These are phyloP conservation scores for Oncorhynchus nerka DNA, from an alignment of 2,113 vertebrate genomes.

Conservation along the genomic window DNA sequence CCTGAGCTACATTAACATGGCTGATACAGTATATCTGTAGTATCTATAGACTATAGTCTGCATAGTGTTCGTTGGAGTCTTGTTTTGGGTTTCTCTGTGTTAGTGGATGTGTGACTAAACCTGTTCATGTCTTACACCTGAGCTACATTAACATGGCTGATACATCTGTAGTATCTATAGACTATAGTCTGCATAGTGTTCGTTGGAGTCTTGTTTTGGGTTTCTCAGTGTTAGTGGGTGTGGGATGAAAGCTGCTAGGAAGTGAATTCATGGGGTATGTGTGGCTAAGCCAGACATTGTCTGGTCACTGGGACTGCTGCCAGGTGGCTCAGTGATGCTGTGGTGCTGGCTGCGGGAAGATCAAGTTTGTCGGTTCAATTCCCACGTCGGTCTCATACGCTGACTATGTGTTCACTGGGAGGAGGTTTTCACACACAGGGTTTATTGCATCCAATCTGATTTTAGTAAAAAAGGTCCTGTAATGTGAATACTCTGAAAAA, in stretches of 20 bases:
- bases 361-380: slow-evolving; percentile 8
- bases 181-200: neutral
- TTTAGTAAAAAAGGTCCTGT: neutral
- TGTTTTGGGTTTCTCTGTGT: neutral
- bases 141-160: too few relatives aligned
- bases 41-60: too few relatives aligned
- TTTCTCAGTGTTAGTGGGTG: neutral
- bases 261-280: neutral
- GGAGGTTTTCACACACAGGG: neutral
- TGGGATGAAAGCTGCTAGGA: neutral
- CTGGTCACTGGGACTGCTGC: neutral
- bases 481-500: neutral
- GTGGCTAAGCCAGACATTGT: neutral
- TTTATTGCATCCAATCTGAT: too few relatives aligned
- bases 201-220: neutral
- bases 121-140: too few relatives aligned
- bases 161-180: too few relatives aligned
- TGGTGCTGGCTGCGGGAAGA: neutral
- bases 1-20: too few relatives aligned
- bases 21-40: too few relatives aligned
- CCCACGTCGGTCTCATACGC: neutral
- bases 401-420: neutral
- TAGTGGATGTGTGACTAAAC: neutral
- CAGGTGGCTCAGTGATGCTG: neutral
- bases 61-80: neutral